phyloP scores from a whole-genome alignment of 2,888 invertebrate genomes.

The Drosophila birchii region DNA sequence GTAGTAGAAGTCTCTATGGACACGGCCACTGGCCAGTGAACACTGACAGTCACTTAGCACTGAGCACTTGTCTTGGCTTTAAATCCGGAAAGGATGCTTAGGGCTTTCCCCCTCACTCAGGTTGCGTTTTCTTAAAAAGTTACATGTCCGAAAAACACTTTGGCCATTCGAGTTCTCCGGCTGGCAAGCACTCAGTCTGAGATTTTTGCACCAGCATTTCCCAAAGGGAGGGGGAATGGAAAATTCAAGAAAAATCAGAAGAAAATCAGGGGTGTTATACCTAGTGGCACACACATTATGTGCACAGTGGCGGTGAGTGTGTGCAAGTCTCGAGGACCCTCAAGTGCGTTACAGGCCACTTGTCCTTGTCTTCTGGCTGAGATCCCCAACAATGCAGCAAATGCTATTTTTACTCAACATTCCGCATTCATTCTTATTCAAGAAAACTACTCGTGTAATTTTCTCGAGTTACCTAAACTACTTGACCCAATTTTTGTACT shows the following conservation, averaged over 20 bases:
- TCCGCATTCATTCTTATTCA: constrained; percentile 36
- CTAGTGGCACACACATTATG: constrained; percentile 6
- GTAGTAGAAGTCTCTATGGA: not conserved
- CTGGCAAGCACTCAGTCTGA: constrained; percentile 28
- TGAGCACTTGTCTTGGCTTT: constrained; percentile 25
- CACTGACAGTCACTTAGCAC: constrained; percentile 42
- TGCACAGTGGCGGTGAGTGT: constrained; percentile 6
- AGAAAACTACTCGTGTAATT: constrained; percentile 63
- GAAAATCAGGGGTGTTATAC: not conserved
- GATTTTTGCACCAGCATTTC: constrained; percentile 15
- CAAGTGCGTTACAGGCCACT: constrained; percentile 70
- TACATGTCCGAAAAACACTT: constrained; percentile 62
- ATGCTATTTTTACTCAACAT: constrained; percentile 24
- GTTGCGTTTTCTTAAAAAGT: constrained; percentile 35
- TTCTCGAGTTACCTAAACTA: constrained; percentile 53
- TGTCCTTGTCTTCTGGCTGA: constrained; percentile 45
- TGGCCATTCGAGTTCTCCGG: constrained; percentile 37
- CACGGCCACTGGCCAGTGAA: not conserved
- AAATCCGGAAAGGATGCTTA: constrained; percentile 25
- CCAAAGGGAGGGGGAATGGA: not conserved
- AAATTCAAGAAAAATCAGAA: not conserved
- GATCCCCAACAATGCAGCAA: constrained; percentile 24
- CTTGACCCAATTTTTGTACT: constrained; percentile 59
- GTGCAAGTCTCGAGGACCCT: constrained; percentile 68
- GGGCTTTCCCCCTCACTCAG: constrained; percentile 25